Base-by-base conservation (phyloP, 2,888 invertebrate genomes). In the Netelia virgata region DNA sequence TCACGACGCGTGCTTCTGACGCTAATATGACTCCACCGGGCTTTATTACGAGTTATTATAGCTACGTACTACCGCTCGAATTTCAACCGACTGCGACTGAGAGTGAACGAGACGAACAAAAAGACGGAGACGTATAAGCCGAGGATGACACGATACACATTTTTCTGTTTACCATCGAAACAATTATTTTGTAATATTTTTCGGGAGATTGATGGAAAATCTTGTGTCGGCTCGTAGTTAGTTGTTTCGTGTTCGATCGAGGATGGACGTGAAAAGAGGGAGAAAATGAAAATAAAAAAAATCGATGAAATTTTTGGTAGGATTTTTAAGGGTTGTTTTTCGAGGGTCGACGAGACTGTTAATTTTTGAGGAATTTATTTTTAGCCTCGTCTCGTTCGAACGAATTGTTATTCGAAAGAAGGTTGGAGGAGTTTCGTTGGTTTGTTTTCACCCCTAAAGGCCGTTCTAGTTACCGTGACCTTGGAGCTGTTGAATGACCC, bases 21-120 rank as follows among this genome's bases (percentile, higher is more conserved):
- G 92, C 93, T 93, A 93, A 93, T 93, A 93, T 92, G 93, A 92
- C 92, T 92, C 92, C 90, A 88, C 90, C 90, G 91, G 91, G 92
- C 90, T 93, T 93, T 93, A 93, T 93, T 93, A 93, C 92, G 92
- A 93, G 92, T 93, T 93, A 93, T 93, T 93, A 87, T 83, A 93
- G 92, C 91, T 90, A 90, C 90, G 91, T 92, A 91, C 88, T 91
- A 89, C 90, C 14, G 14, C 47, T 90, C 89, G 89, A 89, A 90
- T 92, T 92, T 91, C 91, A 88, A 88, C 86, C 82, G 84, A 75
- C 85, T 78, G 63, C 18, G 87, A 85, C 85, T 74, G 69, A 80
- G 57, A 80, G 57, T 76, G 59, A 74, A 73, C 79, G 47, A 47
- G 75, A 70, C 74, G 82, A 55, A 79, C 70, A 18, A 28, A 64